phyloP scores from a whole-genome alignment of 2,113 vertebrate genomes.

The Oreotragus oreotragus region DNA sequence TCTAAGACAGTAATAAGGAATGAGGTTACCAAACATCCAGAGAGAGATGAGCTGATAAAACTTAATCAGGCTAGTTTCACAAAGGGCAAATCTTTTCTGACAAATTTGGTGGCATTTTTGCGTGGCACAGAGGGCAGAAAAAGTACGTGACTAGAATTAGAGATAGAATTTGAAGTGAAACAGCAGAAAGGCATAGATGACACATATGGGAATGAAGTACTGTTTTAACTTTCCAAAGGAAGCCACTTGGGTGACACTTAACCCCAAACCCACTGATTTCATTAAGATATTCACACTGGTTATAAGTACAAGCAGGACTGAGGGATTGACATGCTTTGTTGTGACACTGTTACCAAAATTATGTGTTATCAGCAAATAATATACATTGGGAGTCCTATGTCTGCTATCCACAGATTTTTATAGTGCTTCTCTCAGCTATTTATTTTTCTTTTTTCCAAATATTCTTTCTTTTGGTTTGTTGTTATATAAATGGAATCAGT shows the following conservation, averaged over 20 bases:
- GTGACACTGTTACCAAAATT: not conserved
- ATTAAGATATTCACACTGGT: not conserved
- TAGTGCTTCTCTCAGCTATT: not conserved
- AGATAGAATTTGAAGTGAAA: not conserved
- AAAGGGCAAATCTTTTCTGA: constrained; percentile 63
- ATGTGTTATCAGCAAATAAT: not conserved
- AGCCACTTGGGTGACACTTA: not conserved
- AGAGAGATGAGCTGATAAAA: constrained; percentile 53
- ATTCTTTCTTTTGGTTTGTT: not conserved
- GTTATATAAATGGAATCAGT: not conserved
- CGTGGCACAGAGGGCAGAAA: constrained; percentile 18
- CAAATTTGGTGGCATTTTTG: constrained; percentile 63
- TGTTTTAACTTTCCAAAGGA: not conserved
- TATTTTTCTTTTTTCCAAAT: not conserved
- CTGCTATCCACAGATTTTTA: not conserved
- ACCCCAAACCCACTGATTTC: not conserved
- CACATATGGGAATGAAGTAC: not conserved
- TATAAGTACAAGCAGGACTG: not conserved
- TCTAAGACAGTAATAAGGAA: constrained; percentile 48
- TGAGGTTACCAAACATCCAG: constrained; percentile 27
- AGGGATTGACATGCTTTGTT: not conserved
- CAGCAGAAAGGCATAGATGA: not conserved
- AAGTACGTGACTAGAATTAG: constrained; percentile 8
- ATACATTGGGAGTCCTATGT: not conserved
- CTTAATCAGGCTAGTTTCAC: constrained; percentile 36